Percentiles rank a stretch among this genome's conserved stretches.
Conservation (phyloP, 2,113 vertebrate species). For the Pygathrix nemaeus region DNA sequence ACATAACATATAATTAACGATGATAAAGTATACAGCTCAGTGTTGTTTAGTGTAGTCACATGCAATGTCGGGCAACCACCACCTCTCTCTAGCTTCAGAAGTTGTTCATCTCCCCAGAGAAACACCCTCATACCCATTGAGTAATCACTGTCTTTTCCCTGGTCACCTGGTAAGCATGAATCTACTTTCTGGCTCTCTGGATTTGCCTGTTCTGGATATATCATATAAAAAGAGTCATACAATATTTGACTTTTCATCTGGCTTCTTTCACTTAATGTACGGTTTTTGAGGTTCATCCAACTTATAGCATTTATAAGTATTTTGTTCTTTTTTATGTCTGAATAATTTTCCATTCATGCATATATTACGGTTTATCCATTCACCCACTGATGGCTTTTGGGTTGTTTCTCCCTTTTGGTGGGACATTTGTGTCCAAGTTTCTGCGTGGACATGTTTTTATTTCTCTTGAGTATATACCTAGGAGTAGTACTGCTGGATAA, state of each 20-base stretch:
- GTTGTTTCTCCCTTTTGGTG: background rate
- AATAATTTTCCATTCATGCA: background rate
- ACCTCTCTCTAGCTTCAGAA: background rate
- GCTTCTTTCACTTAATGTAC: background rate
- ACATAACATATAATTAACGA: background rate
- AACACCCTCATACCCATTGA: background rate
- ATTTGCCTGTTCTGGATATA: background rate
- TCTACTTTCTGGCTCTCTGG: background rate
- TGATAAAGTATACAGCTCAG: background rate
- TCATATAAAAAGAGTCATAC: background rate
- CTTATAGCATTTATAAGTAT: background rate
- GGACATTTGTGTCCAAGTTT: background rate
- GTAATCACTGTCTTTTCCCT: background rate
- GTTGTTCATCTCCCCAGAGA: background rate
- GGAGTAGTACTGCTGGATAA: background rate
- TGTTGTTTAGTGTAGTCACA: background rate
- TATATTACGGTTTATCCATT: no score
- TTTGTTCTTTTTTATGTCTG: background rate
- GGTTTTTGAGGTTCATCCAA: background rate
- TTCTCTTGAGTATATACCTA: background rate
- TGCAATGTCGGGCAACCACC: background rate
- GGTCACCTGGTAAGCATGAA: background rate
- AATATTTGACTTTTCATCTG: no score
- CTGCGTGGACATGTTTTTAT: background rate
- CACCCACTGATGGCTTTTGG: background rate